These are phyloP conservation scores for Trematomus loennbergii DNA, from an alignment of 2,113 vertebrate species.

Conservation along the genomic window DNA sequence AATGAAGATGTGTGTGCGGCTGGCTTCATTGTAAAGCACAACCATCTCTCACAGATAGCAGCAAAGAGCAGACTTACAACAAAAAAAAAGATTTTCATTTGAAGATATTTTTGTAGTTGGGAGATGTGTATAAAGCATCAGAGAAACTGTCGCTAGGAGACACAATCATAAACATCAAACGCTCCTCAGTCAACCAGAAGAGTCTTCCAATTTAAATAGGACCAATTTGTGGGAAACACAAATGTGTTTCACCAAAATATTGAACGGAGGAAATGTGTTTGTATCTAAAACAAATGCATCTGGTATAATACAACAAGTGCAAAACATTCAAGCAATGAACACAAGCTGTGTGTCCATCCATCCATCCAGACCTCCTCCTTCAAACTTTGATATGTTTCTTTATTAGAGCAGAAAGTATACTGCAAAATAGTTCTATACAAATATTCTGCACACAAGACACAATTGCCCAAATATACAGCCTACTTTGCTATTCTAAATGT, in stretches of 20 bases:
- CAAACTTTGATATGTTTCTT: background rate
- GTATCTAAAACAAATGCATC: slow-evolving; percentile 16
- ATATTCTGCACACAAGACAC: background rate
- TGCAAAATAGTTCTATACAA: background rate
- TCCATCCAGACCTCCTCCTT: background rate
- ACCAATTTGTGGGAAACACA: slow-evolving; percentile 23
- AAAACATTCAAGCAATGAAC: slow-evolving; percentile 3
- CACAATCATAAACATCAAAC: slow-evolving; percentile 58
- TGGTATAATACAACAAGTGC: slow-evolving; percentile 5
- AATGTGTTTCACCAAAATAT: slow-evolving; percentile 24
- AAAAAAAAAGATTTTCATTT: slow-evolving; percentile 62
- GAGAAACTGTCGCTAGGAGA: slow-evolving; percentile 54
- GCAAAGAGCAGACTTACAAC: slow-evolving; percentile 63
- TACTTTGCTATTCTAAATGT: slow-evolving; percentile 17
- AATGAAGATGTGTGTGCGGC: slow-evolving; percentile 78
- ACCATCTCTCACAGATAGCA: slow-evolving; percentile 75
- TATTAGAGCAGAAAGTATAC: background rate
- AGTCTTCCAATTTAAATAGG: slow-evolving; percentile 27
- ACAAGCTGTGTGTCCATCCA: background rate
- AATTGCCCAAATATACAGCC: slow-evolving; percentile 6
- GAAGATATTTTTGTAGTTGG: slow-evolving; percentile 52
- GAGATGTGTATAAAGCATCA: slow-evolving; percentile 29
- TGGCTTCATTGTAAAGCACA: slow-evolving; percentile 66
- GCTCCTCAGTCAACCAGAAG: slow-evolving; percentile 29
- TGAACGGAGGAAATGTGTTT: slow-evolving; percentile 25